Conservation (phyloP, 1,140 invertebrate genomes). For the Plutomurus gul region DNA sequence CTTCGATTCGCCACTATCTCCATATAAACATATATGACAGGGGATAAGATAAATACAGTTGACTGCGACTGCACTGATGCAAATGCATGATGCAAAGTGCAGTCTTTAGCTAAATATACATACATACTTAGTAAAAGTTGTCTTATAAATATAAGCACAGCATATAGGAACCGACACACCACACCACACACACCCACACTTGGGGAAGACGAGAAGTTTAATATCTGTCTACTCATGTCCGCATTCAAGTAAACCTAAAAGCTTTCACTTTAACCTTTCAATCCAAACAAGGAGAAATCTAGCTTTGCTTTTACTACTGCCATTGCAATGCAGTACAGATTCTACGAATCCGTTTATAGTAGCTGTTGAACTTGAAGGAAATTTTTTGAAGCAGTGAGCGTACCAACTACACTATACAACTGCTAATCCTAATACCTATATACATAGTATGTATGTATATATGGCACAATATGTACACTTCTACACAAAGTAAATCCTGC, state of each 20-base stretch:
- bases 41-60: background rate
- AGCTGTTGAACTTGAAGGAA: constrained; percentile 20
- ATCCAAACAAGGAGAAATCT: background rate
- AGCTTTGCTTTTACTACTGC: background rate
- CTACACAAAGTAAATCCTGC: background rate
- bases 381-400: background rate
- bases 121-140: too few species aligned
- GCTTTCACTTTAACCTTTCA: constrained; percentile 20
- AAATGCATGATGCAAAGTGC: constrained; percentile 8
- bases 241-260: constrained; percentile 18
- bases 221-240: constrained; percentile 3
- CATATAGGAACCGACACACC: background rate
- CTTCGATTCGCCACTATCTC: too few species aligned
- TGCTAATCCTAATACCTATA: background rate
- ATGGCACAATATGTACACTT: background rate
- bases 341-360: constrained; percentile 5
- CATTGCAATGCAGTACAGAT: constrained; percentile 9
- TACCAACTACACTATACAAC: background rate
- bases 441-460: background rate
- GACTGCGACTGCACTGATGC: background rate
- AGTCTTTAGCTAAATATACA: too few species aligned
- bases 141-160: too few species aligned
- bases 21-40: background rate
- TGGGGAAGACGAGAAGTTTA: background rate
- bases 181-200: background rate